Base-by-base conservation (phyloP, 2,113 vertebrate genomes). In the Scomber japonicus region DNA sequence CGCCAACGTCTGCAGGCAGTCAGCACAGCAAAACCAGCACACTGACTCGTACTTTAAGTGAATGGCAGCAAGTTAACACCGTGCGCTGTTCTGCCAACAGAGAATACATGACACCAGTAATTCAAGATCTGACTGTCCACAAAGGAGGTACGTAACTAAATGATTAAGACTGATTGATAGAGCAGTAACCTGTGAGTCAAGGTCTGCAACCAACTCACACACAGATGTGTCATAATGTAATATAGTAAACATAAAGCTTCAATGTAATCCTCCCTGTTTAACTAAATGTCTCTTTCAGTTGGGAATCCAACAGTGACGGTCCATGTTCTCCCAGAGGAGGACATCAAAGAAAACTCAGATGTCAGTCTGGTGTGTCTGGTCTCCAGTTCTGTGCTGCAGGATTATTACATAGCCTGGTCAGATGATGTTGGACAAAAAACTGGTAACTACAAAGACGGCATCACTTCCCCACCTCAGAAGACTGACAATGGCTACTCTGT, bases 351-450 rank as follows among this genome's bases (percentile, higher is more conserved):
- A 17, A 1, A 17, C 48, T 5, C 48, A 5, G 2, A 1, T 35
- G 60, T 82, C 71, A 80, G 59, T 27, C 35, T 89, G 3, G 14
- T 69, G 67, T 89, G 88, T 74, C 70, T 89, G 78, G 81, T 89
- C 49, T 71, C 71, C 40, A 75, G 17, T 71, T 0, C 0, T 5
- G 30, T 1, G 24, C 62, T 0, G 30, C 68, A 67, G 68, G 60
- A 82, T 57, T 73, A 73, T 74, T 68, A 75, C 67, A 75, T 89
- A 0, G 6, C 61, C 17, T 89, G 87, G 83, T 12, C 8, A 19
- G 68, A 74, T 35, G 0, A 17, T 0, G 0, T 0, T 0, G 15
- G 0, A 54, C 0, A 7, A 0, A 0, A 0, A 0, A 0, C 0
- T 0, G 0, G 2, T 3, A 0, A 0, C 16, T 55, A 21, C 2